These are phyloP conservation scores for Lanistes nyassanus DNA, from an alignment of 1,140 invertebrate genomes.

Conservation along the genomic window DNA sequence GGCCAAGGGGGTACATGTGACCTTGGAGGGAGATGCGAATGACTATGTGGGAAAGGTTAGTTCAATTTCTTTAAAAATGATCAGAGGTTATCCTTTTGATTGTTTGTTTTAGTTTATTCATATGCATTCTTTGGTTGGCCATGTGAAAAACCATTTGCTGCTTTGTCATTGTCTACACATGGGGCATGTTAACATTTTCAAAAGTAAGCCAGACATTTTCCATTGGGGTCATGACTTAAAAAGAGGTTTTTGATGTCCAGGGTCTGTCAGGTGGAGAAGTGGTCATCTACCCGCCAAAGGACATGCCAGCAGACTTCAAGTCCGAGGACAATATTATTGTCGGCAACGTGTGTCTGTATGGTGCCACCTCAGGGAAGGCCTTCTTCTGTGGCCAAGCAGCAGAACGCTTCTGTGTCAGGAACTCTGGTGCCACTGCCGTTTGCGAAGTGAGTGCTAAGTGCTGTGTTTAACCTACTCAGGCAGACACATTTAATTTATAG, in stretches of 20 bases:
- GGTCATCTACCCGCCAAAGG: slow-evolving; percentile 91
- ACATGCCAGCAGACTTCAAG: slow-evolving; percentile 78
- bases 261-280: slow-evolving; percentile 96
- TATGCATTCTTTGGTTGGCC: background rate
- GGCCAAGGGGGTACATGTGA: slow-evolving; percentile 87
- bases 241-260: slow-evolving; percentile 65
- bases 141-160: background rate
- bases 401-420: slow-evolving; percentile 97
- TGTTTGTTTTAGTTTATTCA: background rate
- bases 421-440: slow-evolving; percentile 94
- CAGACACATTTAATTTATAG: too few relatives aligned
- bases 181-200: too few relatives aligned
- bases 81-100: background rate
- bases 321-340: slow-evolving; percentile 97
- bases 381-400: slow-evolving; percentile 97
- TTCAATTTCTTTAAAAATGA: background rate
- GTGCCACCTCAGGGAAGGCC: slow-evolving; percentile 92
- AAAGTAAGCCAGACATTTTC: too few relatives aligned
- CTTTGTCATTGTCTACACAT: background rate
- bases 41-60: slow-evolving; percentile 93
- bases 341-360: slow-evolving; percentile 98
- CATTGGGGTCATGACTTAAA: background rate
- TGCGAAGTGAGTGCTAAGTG: slow-evolving; percentile 72
- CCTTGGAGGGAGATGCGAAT: slow-evolving; percentile 96
- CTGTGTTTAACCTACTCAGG: too few relatives aligned